Conservation (phyloP, 2,888 invertebrate genomes). For the Coelopa pilipes region DNA sequence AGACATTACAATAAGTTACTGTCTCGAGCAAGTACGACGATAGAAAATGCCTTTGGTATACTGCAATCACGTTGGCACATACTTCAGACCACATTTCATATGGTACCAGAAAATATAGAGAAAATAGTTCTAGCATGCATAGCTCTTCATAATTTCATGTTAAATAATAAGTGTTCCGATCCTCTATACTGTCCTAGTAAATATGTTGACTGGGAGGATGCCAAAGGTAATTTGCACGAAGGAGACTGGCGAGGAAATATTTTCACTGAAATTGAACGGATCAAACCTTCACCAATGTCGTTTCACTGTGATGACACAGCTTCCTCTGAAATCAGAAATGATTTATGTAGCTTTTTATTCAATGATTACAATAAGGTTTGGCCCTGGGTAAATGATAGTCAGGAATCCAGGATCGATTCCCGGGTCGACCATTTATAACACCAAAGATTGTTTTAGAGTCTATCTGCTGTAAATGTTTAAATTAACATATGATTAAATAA, state of each 20-base stretch:
- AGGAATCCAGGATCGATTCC: too few species aligned
- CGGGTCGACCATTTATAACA: too few species aligned
- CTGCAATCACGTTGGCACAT: constrained; percentile 42
- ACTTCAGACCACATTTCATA: constrained; percentile 38
- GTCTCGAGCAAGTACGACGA: constrained; percentile 32
- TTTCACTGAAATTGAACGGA: not conserved
- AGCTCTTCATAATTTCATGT: constrained; percentile 41
- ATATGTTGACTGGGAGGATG: not conserved
- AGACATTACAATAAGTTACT: constrained; percentile 39
- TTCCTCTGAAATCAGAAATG: too few species aligned
- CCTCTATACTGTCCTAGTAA: not conserved
- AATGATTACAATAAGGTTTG: too few species aligned
- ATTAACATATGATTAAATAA: too few species aligned
- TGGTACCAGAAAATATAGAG: constrained; percentile 41
- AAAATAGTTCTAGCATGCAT: constrained; percentile 40
- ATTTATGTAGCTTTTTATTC: too few species aligned
- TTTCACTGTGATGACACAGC: too few species aligned
- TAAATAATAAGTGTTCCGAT: constrained; percentile 6
- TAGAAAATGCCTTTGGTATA: constrained; percentile 44
- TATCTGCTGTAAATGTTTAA: too few species aligned
- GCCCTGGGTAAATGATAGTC: too few species aligned
- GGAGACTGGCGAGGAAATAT: not conserved
- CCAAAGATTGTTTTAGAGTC: too few species aligned
- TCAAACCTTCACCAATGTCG: not conserved
- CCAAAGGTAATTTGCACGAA: not conserved